phyloP scores from a whole-genome alignment of 2,113 vertebrate genomes.

The Thinocorus orbignyianus region DNA sequence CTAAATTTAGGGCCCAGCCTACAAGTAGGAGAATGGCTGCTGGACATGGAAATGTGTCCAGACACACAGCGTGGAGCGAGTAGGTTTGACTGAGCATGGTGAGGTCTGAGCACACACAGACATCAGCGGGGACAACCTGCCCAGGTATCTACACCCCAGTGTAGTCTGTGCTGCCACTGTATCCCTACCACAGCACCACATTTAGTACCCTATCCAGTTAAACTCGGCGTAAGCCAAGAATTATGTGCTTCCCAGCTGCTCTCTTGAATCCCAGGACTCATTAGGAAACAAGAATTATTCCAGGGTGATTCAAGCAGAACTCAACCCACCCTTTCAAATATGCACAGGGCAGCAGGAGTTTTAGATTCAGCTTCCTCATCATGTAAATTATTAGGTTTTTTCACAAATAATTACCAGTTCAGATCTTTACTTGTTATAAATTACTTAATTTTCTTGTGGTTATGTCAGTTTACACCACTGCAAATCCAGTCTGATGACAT shows the following conservation, averaged over 20 bases:
- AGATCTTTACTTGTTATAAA: background rate
- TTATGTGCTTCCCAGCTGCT: background rate
- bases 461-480: background rate
- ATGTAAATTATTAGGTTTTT: background rate
- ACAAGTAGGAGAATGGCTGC: background rate
- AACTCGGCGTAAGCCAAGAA: background rate
- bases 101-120: background rate
- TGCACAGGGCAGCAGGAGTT: background rate
- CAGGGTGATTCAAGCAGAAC: background rate
- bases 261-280: background rate
- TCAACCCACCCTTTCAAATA: background rate
- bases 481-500: slow-evolving; percentile 8
- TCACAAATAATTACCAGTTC: background rate
- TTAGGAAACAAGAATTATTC: background rate
- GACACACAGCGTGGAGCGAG: fast-evolving
- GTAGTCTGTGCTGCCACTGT: fast-evolving
- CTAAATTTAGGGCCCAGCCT: background rate
- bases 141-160: fast-evolving
- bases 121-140: background rate
- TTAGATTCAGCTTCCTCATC: background rate
- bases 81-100: fast-evolving
- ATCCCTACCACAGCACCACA: background rate
- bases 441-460: background rate
- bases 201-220: background rate
- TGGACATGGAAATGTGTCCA: fast-evolving